Evolutionary conservation across 2,797 vertebrate genomes (phyloP), one percentile per base, ranked within the genome.

Genomic region (Tokudaia muenninki): DNA sequence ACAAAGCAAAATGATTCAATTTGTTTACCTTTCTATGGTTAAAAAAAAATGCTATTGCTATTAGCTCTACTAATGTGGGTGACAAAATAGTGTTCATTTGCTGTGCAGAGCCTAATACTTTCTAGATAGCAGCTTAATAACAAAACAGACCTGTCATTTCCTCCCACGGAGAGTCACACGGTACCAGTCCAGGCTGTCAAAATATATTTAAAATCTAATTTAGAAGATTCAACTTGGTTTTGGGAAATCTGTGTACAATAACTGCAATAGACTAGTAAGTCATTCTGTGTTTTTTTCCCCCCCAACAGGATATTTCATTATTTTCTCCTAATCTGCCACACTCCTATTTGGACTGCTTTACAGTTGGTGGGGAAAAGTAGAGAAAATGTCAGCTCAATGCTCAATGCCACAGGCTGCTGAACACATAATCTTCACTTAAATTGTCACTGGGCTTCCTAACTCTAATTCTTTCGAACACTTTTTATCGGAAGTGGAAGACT

Each of bases 181-280:
- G 81, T 96, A 98, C 94, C 98, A 98, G 98, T 98, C 98, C 96
- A 96, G 96, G 97, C 97, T 98, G 98, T 98, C 98, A 98, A 98
- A 98, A 98, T 97, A 91, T 95, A 98, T 98, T 99, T 98, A 98
- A 98, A 98, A 98, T 98, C 98, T 98, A 98, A 98, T 98, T 98
- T 81, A 75, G 96, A 98, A 97, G 97, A 84, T 67, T 95, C 97
- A 98, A 83, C 97, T 88, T 47, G 75, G 70, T 92, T 44, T 87
- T 82, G 92, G 94, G 4, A 94, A 96, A 97, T 98, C 97, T 98
- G 94, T 94, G 93, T 97, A 97, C 88, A 93, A 88, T 97, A 97
- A 98, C 79, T 92, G 97, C 77, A 88, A 91, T 98, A 98, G 98
- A 98, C 96, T 95, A 94, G 92, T 17, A 94, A 98, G 95, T 98